Base-by-base conservation (phyloP, 2,888 invertebrate genomes). In the Heteromurus nitidus region DNA sequence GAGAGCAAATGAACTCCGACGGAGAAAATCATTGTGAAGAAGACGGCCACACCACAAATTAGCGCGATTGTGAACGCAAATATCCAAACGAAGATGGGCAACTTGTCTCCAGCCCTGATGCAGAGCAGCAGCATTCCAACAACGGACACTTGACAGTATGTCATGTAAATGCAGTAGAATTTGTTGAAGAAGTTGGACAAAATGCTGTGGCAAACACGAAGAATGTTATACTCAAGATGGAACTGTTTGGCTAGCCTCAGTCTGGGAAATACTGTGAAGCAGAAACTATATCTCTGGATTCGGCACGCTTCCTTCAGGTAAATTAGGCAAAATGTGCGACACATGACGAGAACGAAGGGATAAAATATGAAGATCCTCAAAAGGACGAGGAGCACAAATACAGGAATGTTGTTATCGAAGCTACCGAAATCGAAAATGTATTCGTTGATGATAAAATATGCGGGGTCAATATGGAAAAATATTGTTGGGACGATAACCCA, bases 111-210 rank as follows among this genome's bases (percentile, higher is more conserved):
- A 13, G 62, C 62, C 0, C 62, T 30, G n/a, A 77, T 70, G 28
- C 69, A 77, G 1, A 70, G 62, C 77, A 62, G 70, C 2, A 77
- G 62, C n/a, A 77, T 70, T 13, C 70, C 77, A 18, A 77, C 69
- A 69, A 77, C 68, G 16, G 77, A 68, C 16, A 77, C 53, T 69
- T 69, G 77, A 42, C 77, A 77, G 26, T 69, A 77, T n/a, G 60
- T 62, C 11, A 70, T 62, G n/a, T n/a, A 77, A 36, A 77, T 70
- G 50, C 44, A 53, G 28, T 77, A 77, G 50, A 69, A 77, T 20
- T 77, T 44, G 64, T 70, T 60, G 18, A 70, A 70, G 20, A 36
- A 77, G 1, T 20, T 13, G 62, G 69, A 53, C 53, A 77, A 28
- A 16, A 50, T 69, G 26, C 26, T 50, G 47, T 77, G 77, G 44